These are phyloP conservation scores for Drosophila formosana DNA, from an alignment of 2,888 invertebrate genomes.

Conservation along the genomic window DNA sequence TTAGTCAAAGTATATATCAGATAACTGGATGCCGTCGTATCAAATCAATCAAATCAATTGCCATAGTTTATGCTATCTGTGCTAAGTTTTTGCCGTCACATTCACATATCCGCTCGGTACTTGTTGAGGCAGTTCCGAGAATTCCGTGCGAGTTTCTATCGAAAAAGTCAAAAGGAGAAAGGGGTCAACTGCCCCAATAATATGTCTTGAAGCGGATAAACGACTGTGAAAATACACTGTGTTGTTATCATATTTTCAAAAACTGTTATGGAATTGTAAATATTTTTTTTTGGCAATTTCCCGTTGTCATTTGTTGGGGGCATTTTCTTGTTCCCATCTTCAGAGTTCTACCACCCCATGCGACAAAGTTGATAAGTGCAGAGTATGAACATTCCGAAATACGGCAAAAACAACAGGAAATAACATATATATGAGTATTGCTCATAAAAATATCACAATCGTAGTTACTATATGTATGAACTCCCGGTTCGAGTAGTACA, in stretches of 20 bases:
- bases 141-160: conserved; percentile 8
- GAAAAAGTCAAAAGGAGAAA: neutral
- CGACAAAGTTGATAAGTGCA: neutral
- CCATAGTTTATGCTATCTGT: conserved; percentile 3
- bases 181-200: conserved; percentile 24
- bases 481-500: conserved; percentile 4
- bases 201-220: neutral
- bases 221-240: neutral
- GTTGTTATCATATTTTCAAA: too few species aligned
- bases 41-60: conserved; percentile 40
- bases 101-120: neutral
- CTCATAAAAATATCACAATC: conserved; percentile 39
- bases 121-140: conserved; percentile 39
- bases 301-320: too few species aligned
- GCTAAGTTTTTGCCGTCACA: neutral
- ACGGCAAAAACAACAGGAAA: conserved; percentile 57
- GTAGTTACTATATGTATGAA: conserved; percentile 4
- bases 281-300: too few species aligned
- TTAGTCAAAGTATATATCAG: neutral
- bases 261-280: too few species aligned
- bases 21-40: conserved; percentile 33
- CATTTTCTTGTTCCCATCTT: too few species aligned
- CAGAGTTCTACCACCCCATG: neutral
- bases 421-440: conserved; percentile 41
- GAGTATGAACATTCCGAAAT: conserved; percentile 5